These are phyloP conservation scores for Ambastaia sidthimunki DNA, from an alignment of 2,797 vertebrate species.

Conservation along the genomic window DNA sequence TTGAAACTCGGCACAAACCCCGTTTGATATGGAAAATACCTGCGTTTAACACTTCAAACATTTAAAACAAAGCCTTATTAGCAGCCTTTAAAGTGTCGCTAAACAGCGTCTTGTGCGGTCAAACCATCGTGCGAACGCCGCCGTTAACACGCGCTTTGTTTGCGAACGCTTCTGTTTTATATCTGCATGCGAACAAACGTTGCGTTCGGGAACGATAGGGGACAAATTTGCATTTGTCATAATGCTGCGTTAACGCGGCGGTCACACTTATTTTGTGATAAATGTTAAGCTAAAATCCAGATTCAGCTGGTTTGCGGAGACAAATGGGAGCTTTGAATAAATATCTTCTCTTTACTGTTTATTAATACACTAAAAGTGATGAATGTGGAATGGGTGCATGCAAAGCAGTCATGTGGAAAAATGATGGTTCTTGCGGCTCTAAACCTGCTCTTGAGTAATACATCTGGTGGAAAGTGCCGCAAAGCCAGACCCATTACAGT, in stretches of 20 bases:
- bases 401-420: constrained; percentile 77
- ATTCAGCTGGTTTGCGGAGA: constrained; percentile 81
- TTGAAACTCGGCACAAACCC: neutral
- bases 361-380: constrained; percentile 84
- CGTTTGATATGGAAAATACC: constrained; percentile 43
- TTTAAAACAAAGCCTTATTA: constrained; percentile 62
- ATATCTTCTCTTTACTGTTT: constrained; percentile 80
- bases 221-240: constrained; percentile 67
- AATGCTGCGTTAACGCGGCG: constrained; percentile 68
- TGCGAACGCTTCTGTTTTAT: constrained; percentile 62
- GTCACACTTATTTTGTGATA: constrained; percentile 74
- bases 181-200: constrained; percentile 69
- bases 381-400: constrained; percentile 74
- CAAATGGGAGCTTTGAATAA: constrained; percentile 81
- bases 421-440: constrained; percentile 80
- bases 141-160: constrained; percentile 65
- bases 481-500: constrained; percentile 81
- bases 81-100: constrained; percentile 64
- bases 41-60: constrained; percentile 61
- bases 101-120: constrained; percentile 69
- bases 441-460: constrained; percentile 79
- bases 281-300: constrained; percentile 75
- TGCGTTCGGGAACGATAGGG: constrained; percentile 59
- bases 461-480: constrained; percentile 77
- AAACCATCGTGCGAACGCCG: constrained; percentile 63